A percentile compares a stretch with the other conserved stretches of the same genome.
phyloP scores from a whole-genome alignment of 2,888 invertebrate genomes.

The Phortica okadai region DNA sequence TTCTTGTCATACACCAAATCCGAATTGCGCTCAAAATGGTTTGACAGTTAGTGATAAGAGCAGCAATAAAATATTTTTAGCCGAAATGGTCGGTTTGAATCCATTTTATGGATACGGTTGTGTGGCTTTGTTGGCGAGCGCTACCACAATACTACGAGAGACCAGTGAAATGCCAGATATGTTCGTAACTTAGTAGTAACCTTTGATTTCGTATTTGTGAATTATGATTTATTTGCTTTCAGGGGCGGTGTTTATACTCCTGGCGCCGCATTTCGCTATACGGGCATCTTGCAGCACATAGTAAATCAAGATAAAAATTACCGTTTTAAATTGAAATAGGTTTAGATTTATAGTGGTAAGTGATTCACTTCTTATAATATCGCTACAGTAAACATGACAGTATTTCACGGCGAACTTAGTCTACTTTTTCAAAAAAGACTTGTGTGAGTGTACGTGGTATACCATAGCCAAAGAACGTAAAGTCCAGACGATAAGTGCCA shows the following conservation, averaged over 20 bases:
- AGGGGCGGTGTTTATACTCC: constrained; percentile 36
- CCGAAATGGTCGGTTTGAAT: constrained; percentile 21
- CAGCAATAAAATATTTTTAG: not conserved
- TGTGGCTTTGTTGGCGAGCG: constrained; percentile 26
- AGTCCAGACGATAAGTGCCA: too few species aligned
- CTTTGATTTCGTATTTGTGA: too few species aligned
- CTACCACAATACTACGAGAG: constrained; percentile 18
- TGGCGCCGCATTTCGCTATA: constrained; percentile 31
- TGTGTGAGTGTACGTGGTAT: too few species aligned
- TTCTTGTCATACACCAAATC: not conserved
- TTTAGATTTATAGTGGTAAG: not conserved
- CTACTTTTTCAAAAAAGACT: too few species aligned
- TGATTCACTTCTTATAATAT: too few species aligned
- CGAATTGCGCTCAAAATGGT: constrained; percentile 1
- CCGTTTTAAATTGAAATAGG: not conserved
- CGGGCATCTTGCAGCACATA: constrained; percentile 24
- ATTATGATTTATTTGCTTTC: not conserved
- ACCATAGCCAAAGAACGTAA: too few species aligned
- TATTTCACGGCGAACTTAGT: too few species aligned
- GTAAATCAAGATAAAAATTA: constrained; percentile 12
- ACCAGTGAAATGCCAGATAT: constrained; percentile 9
- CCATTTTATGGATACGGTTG: constrained; percentile 32
- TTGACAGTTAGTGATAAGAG: too few species aligned
- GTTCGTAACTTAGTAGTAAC: not conserved
- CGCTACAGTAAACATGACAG: too few species aligned